Evolutionary conservation across 2,113 vertebrate species (phyloP), one percentile per base, ranked within the genome.

Genomic region (Ptychochromis oligacanthus): DNA sequence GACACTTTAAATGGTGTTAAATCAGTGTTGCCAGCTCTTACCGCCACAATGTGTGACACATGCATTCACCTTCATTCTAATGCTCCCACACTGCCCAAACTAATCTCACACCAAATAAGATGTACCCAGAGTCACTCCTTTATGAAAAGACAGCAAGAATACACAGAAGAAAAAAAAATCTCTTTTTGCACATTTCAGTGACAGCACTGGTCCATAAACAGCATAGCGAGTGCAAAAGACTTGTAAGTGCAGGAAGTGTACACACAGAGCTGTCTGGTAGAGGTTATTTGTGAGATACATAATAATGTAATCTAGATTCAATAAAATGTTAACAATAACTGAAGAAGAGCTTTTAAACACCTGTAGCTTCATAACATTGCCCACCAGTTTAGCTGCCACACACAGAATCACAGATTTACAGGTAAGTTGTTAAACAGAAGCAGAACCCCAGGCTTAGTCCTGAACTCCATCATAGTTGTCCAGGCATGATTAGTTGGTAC

Each of bases 241-340:
- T 34, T 34, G 5, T 36, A 4, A 36, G 4, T 36, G 34, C 34
- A 36, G 34, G 34, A 36, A 6, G n/a, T 64, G 36, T 4, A 40
- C 40, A 40, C 36, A 64, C 1, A 0, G 12, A n/a, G 7, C 36
- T 40, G 61, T 9, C 61, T 64, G 13, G 22, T 2, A 0, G 14
- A 7, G 1, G 0, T 64, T 64, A 12, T 15, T 64, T 15, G 14
- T 49, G 46, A 15, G 6, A 17, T 17, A 40, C 7, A 64, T 20
- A 64, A 9, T 40, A 64, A 9, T 38, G 36, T 38, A 38, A 64
- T 64, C 34, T 62, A 62, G 13, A 18, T 7, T 20, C 22, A 14
- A 1, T 34, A 22, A 38, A 64, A 64, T 0, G 61, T 3, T 3
- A 0, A 14, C 38, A 20, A 40, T 15, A 64, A 34, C 34, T 40